These are phyloP conservation scores for Pandemis cinnamomeana DNA, from an alignment of 2,888 invertebrate genomes.

Conservation along the genomic window DNA sequence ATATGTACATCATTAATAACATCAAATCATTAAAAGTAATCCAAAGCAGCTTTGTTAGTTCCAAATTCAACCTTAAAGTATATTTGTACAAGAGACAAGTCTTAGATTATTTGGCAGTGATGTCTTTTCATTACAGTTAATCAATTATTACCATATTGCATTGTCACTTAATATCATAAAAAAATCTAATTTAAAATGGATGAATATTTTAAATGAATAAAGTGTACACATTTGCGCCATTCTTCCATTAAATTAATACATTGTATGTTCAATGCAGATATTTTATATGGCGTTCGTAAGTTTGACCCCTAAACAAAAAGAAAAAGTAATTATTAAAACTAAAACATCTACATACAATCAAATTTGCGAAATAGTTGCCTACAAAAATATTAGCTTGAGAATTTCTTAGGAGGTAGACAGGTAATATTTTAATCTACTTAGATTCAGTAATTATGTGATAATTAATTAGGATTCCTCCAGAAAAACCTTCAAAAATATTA, in stretches of 20 bases:
- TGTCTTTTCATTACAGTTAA: slow-evolving; percentile 30
- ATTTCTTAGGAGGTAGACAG: slow-evolving; percentile 30
- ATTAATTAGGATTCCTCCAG: neutral
- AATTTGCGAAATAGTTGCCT: slow-evolving; percentile 33
- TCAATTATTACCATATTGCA: neutral
- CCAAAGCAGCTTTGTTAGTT: slow-evolving; percentile 42
- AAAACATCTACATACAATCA: neutral
- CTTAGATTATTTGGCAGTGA: slow-evolving; percentile 46
- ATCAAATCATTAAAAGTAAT: slow-evolving; percentile 36
- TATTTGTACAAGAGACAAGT: slow-evolving; percentile 46
- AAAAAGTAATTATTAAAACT: neutral
- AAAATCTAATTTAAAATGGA: neutral
- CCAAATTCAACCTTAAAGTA: slow-evolving; percentile 45
- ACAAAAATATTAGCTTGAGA: slow-evolving; percentile 34
- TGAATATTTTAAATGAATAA: neutral
- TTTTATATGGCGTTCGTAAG: neutral
- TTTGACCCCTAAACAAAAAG: slow-evolving; percentile 5
- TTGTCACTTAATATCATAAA: slow-evolving; percentile 1
- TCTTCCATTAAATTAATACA: neutral
- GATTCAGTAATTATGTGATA: slow-evolving; percentile 2
- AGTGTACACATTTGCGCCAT: neutral
- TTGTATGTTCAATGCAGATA: neutral
- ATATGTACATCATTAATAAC: slow-evolving; percentile 31
- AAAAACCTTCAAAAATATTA: neutral
- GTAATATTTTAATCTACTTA: slow-evolving; percentile 6